phyloP scores from a whole-genome alignment of 2,797 vertebrate genomes.

The Centropyge bicolor region DNA sequence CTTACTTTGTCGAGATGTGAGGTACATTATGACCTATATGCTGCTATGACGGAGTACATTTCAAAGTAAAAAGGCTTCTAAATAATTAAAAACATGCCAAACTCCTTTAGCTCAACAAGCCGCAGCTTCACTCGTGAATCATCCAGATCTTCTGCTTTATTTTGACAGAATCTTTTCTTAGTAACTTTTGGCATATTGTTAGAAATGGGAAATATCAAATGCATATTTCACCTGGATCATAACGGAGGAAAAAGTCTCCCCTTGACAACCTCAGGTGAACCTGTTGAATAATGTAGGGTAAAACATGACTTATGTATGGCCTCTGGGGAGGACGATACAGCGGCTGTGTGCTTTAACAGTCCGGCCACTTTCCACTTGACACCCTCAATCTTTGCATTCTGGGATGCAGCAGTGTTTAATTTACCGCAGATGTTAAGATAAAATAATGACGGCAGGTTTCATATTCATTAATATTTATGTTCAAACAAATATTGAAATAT shows the following conservation, averaged over 20 bases:
- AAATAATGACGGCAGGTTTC: conserved; percentile 24
- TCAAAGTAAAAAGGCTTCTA: conserved; percentile 28
- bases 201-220: background rate
- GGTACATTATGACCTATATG: conserved; percentile 20
- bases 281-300: conserved; percentile 73
- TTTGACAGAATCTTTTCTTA: background rate
- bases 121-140: background rate
- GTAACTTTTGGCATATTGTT: background rate
- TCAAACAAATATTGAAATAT: background rate
- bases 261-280: conserved; percentile 51
- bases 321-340: conserved; percentile 32
- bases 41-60: background rate
- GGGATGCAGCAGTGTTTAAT: conserved; percentile 6
- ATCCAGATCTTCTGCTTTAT: background rate
- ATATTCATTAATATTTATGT: conserved; percentile 18
- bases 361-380: conserved; percentile 18
- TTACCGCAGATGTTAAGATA: conserved; percentile 4
- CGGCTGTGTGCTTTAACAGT: conserved; percentile 29
- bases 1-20: background rate
- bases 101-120: conserved; percentile 7
- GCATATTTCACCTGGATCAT: conserved; percentile 29
- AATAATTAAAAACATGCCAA: conserved; percentile 41
- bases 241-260: conserved; percentile 3
- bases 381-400: conserved; percentile 13
- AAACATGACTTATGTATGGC: conserved; percentile 74